Evolutionary conservation across 2,888 invertebrate species (phyloP).

Genomic region (Ashinkailepas kermadecensis): DNA sequence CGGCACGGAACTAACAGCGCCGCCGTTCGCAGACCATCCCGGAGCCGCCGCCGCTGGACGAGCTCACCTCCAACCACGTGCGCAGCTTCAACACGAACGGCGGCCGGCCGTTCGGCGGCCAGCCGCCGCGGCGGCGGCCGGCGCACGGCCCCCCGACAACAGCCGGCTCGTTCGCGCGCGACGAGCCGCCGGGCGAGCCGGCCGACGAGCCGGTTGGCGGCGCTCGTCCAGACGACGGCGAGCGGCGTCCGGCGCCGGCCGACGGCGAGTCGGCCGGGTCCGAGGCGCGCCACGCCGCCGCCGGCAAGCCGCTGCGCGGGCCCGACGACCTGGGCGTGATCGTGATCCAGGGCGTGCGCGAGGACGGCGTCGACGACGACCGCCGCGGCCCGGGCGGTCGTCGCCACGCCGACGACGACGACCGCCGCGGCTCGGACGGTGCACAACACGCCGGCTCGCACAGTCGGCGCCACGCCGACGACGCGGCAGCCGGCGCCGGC

Average conservation of each 20-base stretch:
- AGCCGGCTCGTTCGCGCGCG: neutral
- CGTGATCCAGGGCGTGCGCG: neutral
- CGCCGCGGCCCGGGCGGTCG: too few relatives aligned
- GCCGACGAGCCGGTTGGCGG: neutral
- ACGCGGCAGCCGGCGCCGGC: neutral
- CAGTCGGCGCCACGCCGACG: neutral
- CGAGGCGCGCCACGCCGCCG: neutral
- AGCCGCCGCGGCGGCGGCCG: neutral
- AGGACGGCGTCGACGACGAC: neutral
- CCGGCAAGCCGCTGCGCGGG: slow-evolving; percentile 3
- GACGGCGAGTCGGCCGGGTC: neutral
- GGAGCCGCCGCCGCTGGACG: slow-evolving; percentile 5
- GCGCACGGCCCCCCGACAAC: neutral
- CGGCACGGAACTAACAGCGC: too few relatives aligned
- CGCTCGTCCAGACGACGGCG: neutral
- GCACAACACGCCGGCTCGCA: too few relatives aligned
- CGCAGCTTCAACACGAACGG: neutral
- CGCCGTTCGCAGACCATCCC: neutral
- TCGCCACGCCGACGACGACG: neutral
- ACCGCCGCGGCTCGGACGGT: too few relatives aligned
- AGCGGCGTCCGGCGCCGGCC: neutral
- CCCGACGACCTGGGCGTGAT: slow-evolving; percentile 12
- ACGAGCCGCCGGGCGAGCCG: neutral
- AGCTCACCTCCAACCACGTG: neutral
- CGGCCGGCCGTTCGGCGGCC: neutral